Conservation (phyloP, 2,113 vertebrate species). For the Sisor rabdophorus region DNA sequence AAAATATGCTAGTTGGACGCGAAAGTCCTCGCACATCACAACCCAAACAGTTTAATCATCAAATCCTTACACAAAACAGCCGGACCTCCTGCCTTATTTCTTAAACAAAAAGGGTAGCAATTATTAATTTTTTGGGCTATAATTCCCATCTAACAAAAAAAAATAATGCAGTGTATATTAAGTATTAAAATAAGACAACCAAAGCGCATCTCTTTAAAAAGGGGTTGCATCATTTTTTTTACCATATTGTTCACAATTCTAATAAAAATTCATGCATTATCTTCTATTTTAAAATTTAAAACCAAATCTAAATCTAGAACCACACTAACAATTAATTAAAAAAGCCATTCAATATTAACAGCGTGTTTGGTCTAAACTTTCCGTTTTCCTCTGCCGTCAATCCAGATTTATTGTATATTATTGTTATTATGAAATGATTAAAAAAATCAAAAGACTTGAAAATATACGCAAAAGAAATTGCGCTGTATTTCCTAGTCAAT, state of each 20-base stretch:
- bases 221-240: too few relatives aligned
- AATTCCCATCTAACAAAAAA: background rate
- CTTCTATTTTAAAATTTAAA: background rate
- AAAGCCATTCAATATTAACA: too few relatives aligned
- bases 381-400: background rate
- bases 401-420: background rate
- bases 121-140: background rate
- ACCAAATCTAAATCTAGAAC: too few relatives aligned
- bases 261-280: background rate
- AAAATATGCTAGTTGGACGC: background rate
- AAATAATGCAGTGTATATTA: too few relatives aligned
- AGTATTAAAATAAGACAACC: too few relatives aligned
- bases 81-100: background rate
- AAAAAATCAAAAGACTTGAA: background rate
- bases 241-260: background rate
- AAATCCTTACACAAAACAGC: background rate
- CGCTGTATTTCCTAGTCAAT: background rate
- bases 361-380: background rate
- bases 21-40: constrained; percentile 2
- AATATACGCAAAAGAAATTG: background rate
- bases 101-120: background rate
- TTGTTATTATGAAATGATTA: background rate
- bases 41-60: background rate
- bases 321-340: too few relatives aligned
- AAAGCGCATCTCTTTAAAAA: background rate